Evolutionary conservation across 2,113 vertebrate species (phyloP), one percentile per base, ranked within the genome.

Genomic region (Kobus ellipsiprymnus): DNA sequence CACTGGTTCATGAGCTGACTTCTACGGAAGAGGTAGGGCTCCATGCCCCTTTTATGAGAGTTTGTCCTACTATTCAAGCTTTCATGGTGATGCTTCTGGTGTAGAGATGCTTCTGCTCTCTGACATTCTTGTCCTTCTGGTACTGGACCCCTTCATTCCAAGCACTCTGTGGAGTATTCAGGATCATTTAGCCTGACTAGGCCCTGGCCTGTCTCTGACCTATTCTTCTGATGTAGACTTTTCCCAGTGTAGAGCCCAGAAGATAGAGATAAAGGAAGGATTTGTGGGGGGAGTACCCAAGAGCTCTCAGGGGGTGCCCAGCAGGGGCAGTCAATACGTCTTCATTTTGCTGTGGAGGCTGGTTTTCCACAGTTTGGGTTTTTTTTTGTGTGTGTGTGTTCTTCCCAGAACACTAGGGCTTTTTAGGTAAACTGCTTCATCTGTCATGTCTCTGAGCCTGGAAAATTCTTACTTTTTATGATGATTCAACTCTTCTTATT

Each of bases 201-300:
- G 54, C 33, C 29, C 85, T 78, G 50, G 62, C 71, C 33, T 95
- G 23, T 67, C 71, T 25, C 25, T 40, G 30, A 7, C 44, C 29
- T 1, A 0, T 50, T 87, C 36, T 40, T 93, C 44, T 12, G n/a
- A 55, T 14, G 17, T 86, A 27, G 52, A 36, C 30, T 80, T 93
- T 93, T 80, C 17, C 64, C 10, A 4, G 23, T 11, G 12, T 54
- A 13, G 19, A 67, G 33, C 15, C 4, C 36, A 33, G 48, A 30
- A 36, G 80, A 52, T 27, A 33, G n/a, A 46, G 52, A 55, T 23
- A 14, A 78, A 46, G 16, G 6, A 74, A 46, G 19, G 40, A 7
- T 13, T 12, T 14, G 1, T n/a, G 2, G 5, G 13, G 7, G 15
- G 30, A 19, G 13, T 10, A 5, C 1, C 0, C 0, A 3, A 48